A percentile compares a stretch with the other conserved stretches of the same genome.
phyloP scores from a whole-genome alignment of 2,888 invertebrate genomes.

The Pyrocoelia pectoralis region DNA sequence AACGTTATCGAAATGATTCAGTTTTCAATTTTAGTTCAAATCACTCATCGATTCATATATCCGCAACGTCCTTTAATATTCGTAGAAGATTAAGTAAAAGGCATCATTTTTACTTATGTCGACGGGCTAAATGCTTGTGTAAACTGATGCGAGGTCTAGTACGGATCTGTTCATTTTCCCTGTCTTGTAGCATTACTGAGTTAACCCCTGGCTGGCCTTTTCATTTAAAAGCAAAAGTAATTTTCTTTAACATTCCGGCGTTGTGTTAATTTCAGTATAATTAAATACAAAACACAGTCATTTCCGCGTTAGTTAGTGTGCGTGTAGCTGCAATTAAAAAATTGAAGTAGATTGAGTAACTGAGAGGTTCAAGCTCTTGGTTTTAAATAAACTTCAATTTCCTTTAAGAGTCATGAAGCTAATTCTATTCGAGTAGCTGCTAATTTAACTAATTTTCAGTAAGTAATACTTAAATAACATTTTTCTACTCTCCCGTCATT shows the following conservation, averaged over 20 bases:
- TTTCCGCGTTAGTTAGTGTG: conserved; percentile 44
- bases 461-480: background rate
- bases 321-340: conserved; percentile 39
- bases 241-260: conserved; percentile 45
- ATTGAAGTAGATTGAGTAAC: conserved; percentile 39
- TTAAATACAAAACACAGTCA: conserved; percentile 46
- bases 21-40: background rate
- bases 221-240: conserved; percentile 45
- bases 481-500: background rate
- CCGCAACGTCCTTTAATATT: no score
- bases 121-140: no score
- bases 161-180: conserved; percentile 22
- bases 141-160: background rate
- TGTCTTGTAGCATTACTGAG: conserved; percentile 32
- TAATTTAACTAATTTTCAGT: conserved; percentile 29
- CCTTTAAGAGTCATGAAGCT: conserved; percentile 25
- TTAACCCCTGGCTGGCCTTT: conserved; percentile 38
- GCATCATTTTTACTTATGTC: no score
- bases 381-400: conserved; percentile 32
- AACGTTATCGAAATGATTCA: background rate
- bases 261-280: conserved; percentile 47
- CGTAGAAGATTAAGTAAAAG: no score
- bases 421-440: conserved; percentile 32
- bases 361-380: conserved; percentile 30
- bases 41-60: no score